Evolutionary conservation across 2,797 vertebrate genomes (phyloP).

Genomic region (Oryzias sinensis): DNA sequence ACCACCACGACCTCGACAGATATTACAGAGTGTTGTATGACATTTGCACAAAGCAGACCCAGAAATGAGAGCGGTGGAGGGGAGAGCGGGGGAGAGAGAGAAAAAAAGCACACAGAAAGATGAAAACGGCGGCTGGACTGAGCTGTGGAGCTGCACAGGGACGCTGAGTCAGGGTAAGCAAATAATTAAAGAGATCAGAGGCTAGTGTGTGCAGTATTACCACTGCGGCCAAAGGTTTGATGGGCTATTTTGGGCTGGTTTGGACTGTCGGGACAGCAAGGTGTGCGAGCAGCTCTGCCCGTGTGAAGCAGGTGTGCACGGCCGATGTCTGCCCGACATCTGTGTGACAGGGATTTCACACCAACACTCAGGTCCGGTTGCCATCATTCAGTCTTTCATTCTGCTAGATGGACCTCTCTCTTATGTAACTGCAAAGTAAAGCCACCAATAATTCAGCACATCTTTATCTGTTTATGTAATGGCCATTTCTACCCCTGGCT

Average conservation of each 20-base stretch:
- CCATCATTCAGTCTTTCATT: conserved; percentile 37
- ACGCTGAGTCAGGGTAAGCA: conserved; percentile 48
- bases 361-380: not conserved
- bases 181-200: conserved; percentile 52
- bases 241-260: conserved; percentile 9
- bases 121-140: conserved; percentile 37
- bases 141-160: conserved; percentile 20
- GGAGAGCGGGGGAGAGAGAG: not conserved
- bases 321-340: conserved; percentile 1
- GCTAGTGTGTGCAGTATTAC: conserved; percentile 27
- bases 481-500: conserved; percentile 37
- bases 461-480: conserved; percentile 80
- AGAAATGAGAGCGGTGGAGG: conserved; percentile 19
- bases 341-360: conserved; percentile 2
- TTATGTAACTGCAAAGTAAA: conserved; percentile 73
- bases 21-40: conserved; percentile 72
- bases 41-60: conserved; percentile 67
- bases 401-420: conserved; percentile 46
- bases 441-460: conserved; percentile 69
- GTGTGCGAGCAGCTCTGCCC: not conserved
- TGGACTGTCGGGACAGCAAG: not conserved
- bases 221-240: conserved; percentile 8
- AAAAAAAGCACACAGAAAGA: conserved; percentile 26
- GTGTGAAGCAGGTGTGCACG: conserved; percentile 8
- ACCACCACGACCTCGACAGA: conserved; percentile 32